Base-by-base conservation (phyloP, 2,797 vertebrate genomes). In the Enteromius radiatus region DNA sequence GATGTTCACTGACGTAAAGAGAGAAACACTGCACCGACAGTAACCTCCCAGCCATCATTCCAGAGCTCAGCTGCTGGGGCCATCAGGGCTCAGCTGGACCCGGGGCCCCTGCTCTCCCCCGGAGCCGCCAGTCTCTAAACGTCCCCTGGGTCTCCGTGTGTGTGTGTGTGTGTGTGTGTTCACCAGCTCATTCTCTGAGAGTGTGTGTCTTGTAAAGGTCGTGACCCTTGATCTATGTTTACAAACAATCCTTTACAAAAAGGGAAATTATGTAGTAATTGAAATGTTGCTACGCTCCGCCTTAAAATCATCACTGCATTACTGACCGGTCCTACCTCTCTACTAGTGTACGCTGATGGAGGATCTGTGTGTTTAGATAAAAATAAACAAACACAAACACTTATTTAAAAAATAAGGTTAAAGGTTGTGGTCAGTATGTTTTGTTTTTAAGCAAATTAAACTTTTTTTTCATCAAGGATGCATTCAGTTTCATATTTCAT, bases 31-130 rank as follows among this genome's bases (percentile, higher is more conserved):
- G 17, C 45, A n/a, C 88, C 80, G 64, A 17, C 85, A 87, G 87
- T 92, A 88, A 91, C 87, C 80, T 88, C 90, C 86, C 80, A 86
- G 93, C 91, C 85, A 88, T 82, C 89, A 91, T 91, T 91, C 90
- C 92, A 94, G 92, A 91, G 90, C n/a, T n/a, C 93, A 93, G 93
- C 92, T 94, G 93, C 87, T 93, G 84, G 80, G 91, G 91, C 92
- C 88, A 94, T 94, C 80, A 67, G 83, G 71, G 52, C 84, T 69
- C 69, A 61, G 54, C 79, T 49, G 70, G 84, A 49, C 74, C 78
- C 64, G 76, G 74, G 75, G 79, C 84, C 83, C 70, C 86, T 86
- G 85, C 86, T 87, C 78, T 86, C 73, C 59, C 76, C 77, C 11
- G 38, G 59, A 71, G 83, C 76, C 41, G 70, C 61, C 85, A 56